Base-by-base conservation (phyloP, 2,797 vertebrate species). In the Tauraco hartlaubi region DNA sequence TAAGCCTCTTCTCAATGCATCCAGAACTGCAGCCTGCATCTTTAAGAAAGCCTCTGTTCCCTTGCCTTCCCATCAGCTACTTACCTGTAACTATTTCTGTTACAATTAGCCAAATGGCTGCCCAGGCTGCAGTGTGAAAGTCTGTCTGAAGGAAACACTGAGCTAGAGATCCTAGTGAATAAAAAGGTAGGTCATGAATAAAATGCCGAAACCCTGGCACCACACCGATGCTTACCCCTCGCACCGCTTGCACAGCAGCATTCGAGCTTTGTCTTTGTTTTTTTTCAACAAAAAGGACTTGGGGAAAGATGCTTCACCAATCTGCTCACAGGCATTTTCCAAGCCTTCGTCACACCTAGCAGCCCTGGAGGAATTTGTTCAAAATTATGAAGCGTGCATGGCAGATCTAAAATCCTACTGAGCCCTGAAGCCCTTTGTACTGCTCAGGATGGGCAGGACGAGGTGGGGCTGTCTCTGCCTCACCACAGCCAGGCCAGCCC, bases 231-330 rank as follows among this genome's bases (percentile, higher is more conserved):
- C 59, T 66, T n/a, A n/a, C 46, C 12, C 5, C 71, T 67, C 0
- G 0, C 25, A 5, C 62, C 39, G 10, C n/a, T 39, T 59, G 58
- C 64, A 28, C 51, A 77, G 46, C n/a, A 74, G 39, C 0, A 0
- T 37, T 78, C 18, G 17, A n/a, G 33, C 61, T 67, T 67, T 61
- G 8, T 5, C 11, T 56, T 46, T 83, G 46, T n/a, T 84, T 82
- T 85, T 85, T 46, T 67, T 2, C 56, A 72, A 55, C 25, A 58
- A 35, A 73, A 61, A 68, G 68, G 55, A 51, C 14, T 22, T 1
- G 0, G n/a, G 39, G 28, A 62, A 73, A 72, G 62, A 52, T 25
- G 13, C 39, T 82, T 90, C 77, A 62, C 43, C 11, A 9, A 5
- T 31, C 43, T 49, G 35, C 71, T 85, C 17, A 11, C 35, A 84